Evolutionary conservation across 2,797 vertebrate species (phyloP).

Genomic region (Xenops minutus): DNA sequence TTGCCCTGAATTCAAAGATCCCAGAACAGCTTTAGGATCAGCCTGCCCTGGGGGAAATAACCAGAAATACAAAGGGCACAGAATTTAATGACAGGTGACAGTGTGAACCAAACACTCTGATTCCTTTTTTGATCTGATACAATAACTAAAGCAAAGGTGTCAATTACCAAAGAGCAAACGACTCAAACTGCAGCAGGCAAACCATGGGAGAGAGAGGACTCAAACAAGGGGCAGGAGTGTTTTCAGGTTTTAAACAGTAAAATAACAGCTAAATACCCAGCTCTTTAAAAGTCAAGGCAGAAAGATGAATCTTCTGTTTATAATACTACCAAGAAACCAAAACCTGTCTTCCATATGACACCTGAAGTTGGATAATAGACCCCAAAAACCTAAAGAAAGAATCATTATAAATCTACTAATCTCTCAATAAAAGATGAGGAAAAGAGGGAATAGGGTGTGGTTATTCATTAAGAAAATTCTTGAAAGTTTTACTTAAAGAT

Average conservation of each 20-base stretch:
- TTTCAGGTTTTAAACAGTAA: background rate
- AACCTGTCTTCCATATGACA: background rate
- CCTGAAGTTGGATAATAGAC: background rate
- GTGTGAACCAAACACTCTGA: background rate
- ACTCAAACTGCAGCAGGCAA: background rate
- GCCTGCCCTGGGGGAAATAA: background rate
- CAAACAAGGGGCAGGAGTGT: background rate
- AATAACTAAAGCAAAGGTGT: background rate
- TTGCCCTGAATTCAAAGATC: background rate
- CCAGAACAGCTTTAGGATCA: background rate
- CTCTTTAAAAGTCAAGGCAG: background rate
- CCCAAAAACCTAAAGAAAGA: background rate
- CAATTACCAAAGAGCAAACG: background rate
- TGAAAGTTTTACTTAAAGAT: background rate
- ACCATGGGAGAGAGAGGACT: background rate
- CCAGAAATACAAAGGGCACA: background rate
- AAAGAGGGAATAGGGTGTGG: background rate
- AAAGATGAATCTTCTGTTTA: background rate
- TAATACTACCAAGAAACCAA: background rate
- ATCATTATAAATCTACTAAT: background rate
- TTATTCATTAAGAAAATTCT: background rate
- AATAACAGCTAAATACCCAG: background rate
- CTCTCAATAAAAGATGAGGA: background rate
- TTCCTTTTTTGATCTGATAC: background rate
- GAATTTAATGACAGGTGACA: background rate